These are phyloP conservation scores for Sinotaia quadrata DNA, from an alignment of 2,888 invertebrate genomes.

Conservation along the genomic window DNA sequence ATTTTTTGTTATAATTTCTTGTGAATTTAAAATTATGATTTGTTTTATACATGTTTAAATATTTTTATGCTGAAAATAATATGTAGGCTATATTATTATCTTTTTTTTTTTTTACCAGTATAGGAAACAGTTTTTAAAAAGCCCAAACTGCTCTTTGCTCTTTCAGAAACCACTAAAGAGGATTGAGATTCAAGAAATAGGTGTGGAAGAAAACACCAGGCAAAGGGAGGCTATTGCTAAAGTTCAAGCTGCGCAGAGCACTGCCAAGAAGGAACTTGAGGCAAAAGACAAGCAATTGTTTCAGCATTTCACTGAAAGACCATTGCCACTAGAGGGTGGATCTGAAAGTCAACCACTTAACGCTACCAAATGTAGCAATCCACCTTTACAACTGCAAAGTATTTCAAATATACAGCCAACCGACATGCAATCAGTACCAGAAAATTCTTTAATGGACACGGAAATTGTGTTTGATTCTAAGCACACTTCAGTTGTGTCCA, in stretches of 20 bases:
- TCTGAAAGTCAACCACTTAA: background rate
- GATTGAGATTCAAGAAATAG: slow-evolving; percentile 66
- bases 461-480: too few species aligned
- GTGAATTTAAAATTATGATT: too few species aligned
- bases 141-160: background rate
- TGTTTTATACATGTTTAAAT: too few species aligned
- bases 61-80: too few species aligned
- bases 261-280: slow-evolving; percentile 38
- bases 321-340: slow-evolving; percentile 36
- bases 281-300: slow-evolving; percentile 52
- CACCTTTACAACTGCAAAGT: too few species aligned
- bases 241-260: slow-evolving; percentile 22
- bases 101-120: too few species aligned
- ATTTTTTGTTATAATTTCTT: too few species aligned
- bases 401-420: too few species aligned
- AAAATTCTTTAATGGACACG: background rate
- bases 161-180: slow-evolving; percentile 61
- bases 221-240: slow-evolving; percentile 19
- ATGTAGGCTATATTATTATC: too few species aligned
- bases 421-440: too few species aligned
- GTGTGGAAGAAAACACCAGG: slow-evolving; percentile 48
- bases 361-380: background rate
- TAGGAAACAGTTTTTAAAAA: too few species aligned
- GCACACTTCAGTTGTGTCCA: background rate
- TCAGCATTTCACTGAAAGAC: slow-evolving; percentile 49